Conservation (phyloP, 2,113 vertebrate species). For the Microcebus tavaratra region DNA sequence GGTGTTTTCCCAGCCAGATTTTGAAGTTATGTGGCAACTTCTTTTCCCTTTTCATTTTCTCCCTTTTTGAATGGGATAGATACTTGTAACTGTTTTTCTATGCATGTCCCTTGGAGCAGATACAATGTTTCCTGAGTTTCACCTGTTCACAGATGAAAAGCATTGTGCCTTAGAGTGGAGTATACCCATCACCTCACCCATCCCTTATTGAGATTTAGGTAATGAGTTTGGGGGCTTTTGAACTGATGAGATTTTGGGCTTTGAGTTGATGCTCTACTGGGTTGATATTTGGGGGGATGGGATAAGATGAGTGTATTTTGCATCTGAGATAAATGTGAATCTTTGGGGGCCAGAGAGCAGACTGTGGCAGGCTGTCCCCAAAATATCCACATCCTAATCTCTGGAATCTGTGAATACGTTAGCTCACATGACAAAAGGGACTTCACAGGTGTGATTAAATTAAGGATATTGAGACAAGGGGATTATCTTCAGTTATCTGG, state of each 20-base stretch:
- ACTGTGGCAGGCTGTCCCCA: background rate
- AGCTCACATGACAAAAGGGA: background rate
- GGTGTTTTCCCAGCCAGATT: background rate
- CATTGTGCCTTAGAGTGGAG: background rate
- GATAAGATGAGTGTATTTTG: background rate
- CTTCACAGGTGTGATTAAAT: background rate
- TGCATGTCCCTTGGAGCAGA: background rate
- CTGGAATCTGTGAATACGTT: background rate
- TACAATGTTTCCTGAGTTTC: background rate
- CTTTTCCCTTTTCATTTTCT: background rate
- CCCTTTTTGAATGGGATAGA: background rate
- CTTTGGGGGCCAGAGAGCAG: background rate
- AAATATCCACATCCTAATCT: background rate
- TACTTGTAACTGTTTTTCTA: background rate
- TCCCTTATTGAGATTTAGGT: background rate
- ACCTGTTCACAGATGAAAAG: background rate
- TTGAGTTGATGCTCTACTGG: background rate
- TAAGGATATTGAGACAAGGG: background rate
- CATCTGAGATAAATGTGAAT: background rate
- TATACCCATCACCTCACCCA: background rate
- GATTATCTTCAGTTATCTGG: background rate
- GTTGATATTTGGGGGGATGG: background rate
- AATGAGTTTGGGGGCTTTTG: background rate
- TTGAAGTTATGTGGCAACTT: conserved; percentile 20
- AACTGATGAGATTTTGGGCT: background rate